A percentile compares a stretch with the other conserved stretches of the same genome.
Evolutionary conservation across 2,113 vertebrate genomes (phyloP).

Genomic region (Columba janthina): DNA sequence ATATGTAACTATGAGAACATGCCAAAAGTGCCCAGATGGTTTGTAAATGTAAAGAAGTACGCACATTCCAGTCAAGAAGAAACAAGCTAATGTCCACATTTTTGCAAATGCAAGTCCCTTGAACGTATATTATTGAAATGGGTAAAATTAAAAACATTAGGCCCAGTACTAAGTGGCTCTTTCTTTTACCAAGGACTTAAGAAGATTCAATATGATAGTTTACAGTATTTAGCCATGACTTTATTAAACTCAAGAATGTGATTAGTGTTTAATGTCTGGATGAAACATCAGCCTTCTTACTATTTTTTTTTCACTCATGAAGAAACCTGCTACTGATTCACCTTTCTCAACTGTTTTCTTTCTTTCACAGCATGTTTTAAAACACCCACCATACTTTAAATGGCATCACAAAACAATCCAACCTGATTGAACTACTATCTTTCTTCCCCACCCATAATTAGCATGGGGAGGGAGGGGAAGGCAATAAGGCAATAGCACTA

Average conservation of each 20-base stretch:
- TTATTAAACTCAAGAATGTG: not conserved
- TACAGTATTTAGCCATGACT: not conserved
- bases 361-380: not conserved
- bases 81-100: not conserved
- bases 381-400: not conserved
- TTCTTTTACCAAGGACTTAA: not conserved
- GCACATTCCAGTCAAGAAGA: not conserved
- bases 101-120: not conserved
- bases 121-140: not conserved
- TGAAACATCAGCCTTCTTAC: not conserved
- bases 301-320: not conserved
- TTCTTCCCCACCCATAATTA: not conserved
- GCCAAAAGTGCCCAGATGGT: not conserved
- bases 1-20: not conserved
- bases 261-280: not conserved
- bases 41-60: not conserved
- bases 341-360: not conserved
- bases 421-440: not conserved
- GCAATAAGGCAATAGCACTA: not conserved
- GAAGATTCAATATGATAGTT: not conserved
- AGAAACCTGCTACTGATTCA: not conserved
- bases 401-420: not conserved
- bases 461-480: not conserved
- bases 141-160: not conserved
- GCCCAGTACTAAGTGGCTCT: not conserved